Evolutionary conservation across 2,797 vertebrate genomes (phyloP).

Genomic region (Lemur catta): DNA sequence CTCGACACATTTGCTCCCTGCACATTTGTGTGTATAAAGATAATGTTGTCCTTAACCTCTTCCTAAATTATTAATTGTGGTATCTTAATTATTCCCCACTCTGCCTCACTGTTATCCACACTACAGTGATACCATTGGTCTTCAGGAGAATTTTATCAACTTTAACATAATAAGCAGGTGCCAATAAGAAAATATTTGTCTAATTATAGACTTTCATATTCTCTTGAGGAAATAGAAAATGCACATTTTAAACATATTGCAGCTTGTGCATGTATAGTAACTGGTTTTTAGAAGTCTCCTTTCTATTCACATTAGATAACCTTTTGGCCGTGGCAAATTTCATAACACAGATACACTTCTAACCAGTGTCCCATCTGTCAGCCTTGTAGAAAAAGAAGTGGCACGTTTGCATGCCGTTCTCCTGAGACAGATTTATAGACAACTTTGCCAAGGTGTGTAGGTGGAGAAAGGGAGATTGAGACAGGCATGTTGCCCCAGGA

Average conservation of each 20-base stretch:
- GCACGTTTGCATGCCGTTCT: neutral
- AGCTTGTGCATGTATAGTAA: neutral
- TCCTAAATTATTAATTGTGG: neutral
- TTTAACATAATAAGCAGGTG: neutral
- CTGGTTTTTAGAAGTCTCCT: neutral
- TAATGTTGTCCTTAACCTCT: neutral
- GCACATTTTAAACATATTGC: neutral
- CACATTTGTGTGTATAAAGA: neutral
- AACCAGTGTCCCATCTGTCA: neutral
- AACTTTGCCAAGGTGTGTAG: neutral
- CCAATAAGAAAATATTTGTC: neutral
- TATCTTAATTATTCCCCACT: neutral
- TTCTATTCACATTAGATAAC: neutral
- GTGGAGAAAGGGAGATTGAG: accelerated
- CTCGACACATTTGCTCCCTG: neutral
- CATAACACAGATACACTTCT: neutral
- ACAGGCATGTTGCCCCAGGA: too few species aligned
- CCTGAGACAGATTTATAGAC: neutral
- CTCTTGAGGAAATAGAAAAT: neutral
- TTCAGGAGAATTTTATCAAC: neutral
- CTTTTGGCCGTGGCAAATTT: neutral
- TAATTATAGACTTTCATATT: neutral
- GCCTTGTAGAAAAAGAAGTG: neutral
- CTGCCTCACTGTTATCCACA: neutral
- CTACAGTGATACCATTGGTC: neutral